Conservation (phyloP, 1,140 invertebrate genomes). For the Rhynchophorus ferrugineus region DNA sequence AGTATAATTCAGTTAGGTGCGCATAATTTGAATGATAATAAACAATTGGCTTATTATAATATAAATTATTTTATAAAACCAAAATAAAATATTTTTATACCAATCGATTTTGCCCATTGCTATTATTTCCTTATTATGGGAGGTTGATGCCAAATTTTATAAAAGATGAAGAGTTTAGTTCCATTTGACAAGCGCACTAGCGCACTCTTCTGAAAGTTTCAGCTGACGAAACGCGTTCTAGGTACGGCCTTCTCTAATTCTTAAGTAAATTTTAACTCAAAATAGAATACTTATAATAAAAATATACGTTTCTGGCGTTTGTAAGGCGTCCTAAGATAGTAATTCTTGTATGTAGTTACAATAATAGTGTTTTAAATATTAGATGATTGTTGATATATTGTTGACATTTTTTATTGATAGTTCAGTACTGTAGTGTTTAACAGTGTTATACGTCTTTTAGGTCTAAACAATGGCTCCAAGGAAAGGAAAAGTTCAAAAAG, state of each 20-base stretch:
- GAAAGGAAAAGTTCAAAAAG: slow-evolving; percentile 94
- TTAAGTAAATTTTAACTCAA: not conserved
- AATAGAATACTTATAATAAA: not conserved
- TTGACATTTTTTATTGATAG: slow-evolving; percentile 1
- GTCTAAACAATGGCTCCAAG: slow-evolving; percentile 82
- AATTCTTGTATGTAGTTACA: not conserved
- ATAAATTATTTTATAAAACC: too few species aligned
- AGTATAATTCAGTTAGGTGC: too few species aligned
- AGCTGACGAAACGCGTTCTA: slow-evolving; percentile 1
- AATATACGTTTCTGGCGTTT: not conserved
- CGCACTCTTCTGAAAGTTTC: not conserved
- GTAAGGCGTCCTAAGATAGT: not conserved
- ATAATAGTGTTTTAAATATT: not conserved
- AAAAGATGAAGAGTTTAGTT: not conserved
- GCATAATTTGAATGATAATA: too few species aligned
- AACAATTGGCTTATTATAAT: too few species aligned
- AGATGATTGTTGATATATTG: slow-evolving; percentile 2
- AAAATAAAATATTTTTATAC: too few species aligned
- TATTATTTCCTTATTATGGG: not conserved
- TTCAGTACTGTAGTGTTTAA: too few species aligned
- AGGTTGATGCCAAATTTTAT: not conserved
- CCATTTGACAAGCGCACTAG: not conserved
- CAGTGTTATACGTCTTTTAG: too few species aligned
- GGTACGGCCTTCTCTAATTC: not conserved
- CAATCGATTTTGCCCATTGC: too few species aligned